phyloP scores from a whole-genome alignment of 2,888 invertebrate species.

The Acrobasis consociella region DNA sequence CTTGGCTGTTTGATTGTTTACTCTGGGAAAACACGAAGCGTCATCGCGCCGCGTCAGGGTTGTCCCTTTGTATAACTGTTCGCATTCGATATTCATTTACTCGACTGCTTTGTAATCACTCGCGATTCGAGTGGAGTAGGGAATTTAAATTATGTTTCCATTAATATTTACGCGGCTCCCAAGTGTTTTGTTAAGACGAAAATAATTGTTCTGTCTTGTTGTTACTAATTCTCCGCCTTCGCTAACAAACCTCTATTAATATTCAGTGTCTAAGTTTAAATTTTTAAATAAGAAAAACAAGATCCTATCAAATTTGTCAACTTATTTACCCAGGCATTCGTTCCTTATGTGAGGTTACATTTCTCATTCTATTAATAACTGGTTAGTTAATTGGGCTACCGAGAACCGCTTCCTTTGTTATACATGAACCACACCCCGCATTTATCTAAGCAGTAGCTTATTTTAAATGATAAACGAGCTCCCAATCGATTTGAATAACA shows the following conservation, averaged over 20 bases:
- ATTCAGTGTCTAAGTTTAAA: background rate
- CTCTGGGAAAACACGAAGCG: constrained; percentile 64
- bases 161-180: constrained; percentile 52
- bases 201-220: constrained; percentile 40
- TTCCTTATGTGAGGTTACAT: constrained; percentile 42
- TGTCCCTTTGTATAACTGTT: constrained; percentile 60
- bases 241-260: background rate
- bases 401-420: constrained; percentile 72
- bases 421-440: constrained; percentile 74
- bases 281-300: background rate
- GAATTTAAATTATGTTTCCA: constrained; percentile 56
- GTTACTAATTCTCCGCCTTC: constrained; percentile 12
- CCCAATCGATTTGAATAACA: constrained; percentile 82
- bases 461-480: constrained; percentile 82
- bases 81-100: constrained; percentile 71
- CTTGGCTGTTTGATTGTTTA: constrained; percentile 70
- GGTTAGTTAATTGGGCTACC: constrained; percentile 75
- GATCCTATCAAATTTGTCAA: constrained; percentile 40
- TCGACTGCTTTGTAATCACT: constrained; percentile 64
- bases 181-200: constrained; percentile 40
- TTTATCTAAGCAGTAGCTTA: constrained; percentile 81
- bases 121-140: constrained; percentile 54
- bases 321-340: constrained; percentile 40
- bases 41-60: constrained; percentile 55
- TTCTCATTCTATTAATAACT: constrained; percentile 62